Conservation (phyloP, 2,797 vertebrate species). For the Australoheros facetus region DNA sequence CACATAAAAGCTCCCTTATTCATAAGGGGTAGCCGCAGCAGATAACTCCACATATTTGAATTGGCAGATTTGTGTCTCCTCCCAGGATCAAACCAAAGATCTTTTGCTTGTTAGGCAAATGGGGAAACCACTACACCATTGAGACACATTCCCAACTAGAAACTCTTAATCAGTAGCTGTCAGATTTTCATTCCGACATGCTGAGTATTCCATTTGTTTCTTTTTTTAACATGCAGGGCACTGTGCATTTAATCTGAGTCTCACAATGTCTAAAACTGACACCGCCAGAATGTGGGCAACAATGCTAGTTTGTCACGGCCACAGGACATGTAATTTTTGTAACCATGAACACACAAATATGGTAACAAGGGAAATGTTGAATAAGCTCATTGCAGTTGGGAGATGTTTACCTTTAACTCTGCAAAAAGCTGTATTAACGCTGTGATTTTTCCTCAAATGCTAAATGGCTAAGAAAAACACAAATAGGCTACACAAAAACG, state of each 20-base stretch:
- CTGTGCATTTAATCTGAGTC: too few species aligned
- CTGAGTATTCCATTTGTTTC: neutral
- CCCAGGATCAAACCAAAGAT: neutral
- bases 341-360: neutral
- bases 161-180: neutral
- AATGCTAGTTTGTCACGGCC: neutral
- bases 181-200: neutral
- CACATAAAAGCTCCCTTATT: neutral
- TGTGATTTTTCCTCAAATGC: neutral
- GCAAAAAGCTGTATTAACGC: neutral
- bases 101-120: neutral
- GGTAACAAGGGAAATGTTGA: neutral
- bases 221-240: neutral
- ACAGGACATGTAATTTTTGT: neutral
- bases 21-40: neutral
- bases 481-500: too few species aligned
- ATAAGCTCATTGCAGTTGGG: neutral
- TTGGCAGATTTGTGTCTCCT: neutral
- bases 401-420: neutral
- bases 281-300: neutral
- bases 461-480: too few species aligned
- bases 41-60: neutral
- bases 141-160: neutral
- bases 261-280: neutral
- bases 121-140: too few species aligned